Percentiles rank a stretch among this genome's conserved stretches.
Evolutionary conservation across 1,140 invertebrate species (phyloP).

Genomic region (Euura lappo): DNA sequence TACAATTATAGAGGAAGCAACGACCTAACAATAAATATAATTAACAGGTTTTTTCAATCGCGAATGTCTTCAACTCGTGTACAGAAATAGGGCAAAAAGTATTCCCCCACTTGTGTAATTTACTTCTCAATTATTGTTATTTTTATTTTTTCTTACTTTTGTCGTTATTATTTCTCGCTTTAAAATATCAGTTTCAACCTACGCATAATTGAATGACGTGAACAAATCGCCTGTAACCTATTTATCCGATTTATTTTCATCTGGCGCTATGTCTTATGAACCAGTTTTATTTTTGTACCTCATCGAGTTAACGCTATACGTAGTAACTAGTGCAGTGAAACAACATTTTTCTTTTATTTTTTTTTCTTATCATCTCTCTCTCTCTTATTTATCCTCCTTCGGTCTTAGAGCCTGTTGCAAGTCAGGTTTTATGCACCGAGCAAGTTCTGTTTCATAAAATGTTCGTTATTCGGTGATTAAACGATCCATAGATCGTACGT

Average conservation of each 20-base stretch:
- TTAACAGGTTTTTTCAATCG: too few relatives aligned
- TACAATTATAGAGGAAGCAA: too few relatives aligned
- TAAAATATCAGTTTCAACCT: too few relatives aligned
- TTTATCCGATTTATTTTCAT: neutral
- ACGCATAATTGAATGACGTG: neutral
- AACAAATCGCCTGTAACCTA: neutral
- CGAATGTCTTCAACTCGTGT: too few relatives aligned
- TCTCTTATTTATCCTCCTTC: too few relatives aligned
- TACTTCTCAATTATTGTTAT: too few relatives aligned
- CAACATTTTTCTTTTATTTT: neutral
- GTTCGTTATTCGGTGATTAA: slow-evolving; percentile 1
- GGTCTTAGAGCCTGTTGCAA: neutral
- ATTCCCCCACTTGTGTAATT: too few relatives aligned
- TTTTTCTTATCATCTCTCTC: too few relatives aligned
- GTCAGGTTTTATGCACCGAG: neutral
- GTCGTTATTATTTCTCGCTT: too few relatives aligned
- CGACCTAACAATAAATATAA: too few relatives aligned
- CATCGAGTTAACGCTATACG: neutral
- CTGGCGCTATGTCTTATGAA: neutral
- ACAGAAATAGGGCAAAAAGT: too few relatives aligned
- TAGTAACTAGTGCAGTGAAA: slow-evolving; percentile 1
- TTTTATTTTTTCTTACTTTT: too few relatives aligned
- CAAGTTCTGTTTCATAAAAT: neutral
- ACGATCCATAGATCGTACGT: neutral
- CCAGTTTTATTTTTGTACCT: neutral